A percentile compares a stretch with the other conserved stretches of the same genome.
Evolutionary conservation across 2,113 vertebrate species (phyloP).

Genomic region (Psophia crepitans): DNA sequence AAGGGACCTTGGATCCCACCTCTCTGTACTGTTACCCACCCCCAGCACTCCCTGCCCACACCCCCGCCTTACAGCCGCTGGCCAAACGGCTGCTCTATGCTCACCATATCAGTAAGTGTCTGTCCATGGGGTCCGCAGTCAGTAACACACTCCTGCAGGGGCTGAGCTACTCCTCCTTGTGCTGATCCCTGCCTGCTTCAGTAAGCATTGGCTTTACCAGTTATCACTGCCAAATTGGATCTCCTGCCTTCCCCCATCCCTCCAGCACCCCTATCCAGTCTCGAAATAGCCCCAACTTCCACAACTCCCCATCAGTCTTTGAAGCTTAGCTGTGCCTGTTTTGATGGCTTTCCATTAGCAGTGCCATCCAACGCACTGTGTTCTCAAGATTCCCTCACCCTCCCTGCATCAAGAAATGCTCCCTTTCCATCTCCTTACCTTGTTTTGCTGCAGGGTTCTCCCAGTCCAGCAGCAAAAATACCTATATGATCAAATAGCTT

Average conservation of each 20-base stretch:
- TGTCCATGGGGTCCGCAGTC: rapidly evolving
- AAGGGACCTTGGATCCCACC: not conserved
- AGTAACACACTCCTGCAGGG: not conserved
- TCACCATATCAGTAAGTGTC: not conserved
- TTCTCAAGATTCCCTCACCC: not conserved
- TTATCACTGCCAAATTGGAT: not conserved
- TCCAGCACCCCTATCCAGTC: not conserved
- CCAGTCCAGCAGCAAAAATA: not conserved
- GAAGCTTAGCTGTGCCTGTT: not conserved
- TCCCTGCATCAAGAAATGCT: not conserved
- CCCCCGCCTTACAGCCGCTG: not conserved
- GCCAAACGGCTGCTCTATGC: not conserved
- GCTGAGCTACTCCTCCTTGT: not conserved
- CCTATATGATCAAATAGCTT: not conserved
- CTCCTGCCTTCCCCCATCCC: no score
- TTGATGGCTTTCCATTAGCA: not conserved
- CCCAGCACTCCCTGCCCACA: not conserved
- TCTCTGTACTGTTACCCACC: not conserved
- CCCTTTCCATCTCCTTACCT: not conserved
- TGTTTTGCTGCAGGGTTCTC: not conserved
- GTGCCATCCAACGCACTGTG: not conserved
- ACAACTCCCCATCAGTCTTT: not conserved
- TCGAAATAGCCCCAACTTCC: not conserved
- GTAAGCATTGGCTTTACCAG: not conserved
- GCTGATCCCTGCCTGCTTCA: no score